These are phyloP conservation scores for Centroberyx gerrardi DNA, from an alignment of 2,797 vertebrate species.

Conservation along the genomic window DNA sequence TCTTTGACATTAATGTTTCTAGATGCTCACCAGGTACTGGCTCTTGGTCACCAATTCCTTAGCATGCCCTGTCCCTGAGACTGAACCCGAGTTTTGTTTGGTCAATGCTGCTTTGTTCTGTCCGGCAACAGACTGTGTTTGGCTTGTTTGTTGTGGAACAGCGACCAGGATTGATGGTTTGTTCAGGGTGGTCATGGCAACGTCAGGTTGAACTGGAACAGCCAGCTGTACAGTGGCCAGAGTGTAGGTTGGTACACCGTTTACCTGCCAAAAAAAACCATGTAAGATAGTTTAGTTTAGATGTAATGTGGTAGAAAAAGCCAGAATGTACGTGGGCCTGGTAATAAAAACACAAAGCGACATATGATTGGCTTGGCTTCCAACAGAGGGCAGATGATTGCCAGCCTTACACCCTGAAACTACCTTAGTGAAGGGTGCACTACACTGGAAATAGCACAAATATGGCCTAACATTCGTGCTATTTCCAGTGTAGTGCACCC, in stretches of 20 bases:
- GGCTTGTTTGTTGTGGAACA: conserved; percentile 66
- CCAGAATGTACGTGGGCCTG: no score
- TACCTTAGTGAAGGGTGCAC: no score
- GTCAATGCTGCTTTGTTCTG: not conserved
- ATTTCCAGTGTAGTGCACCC: no score
- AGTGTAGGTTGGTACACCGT: conserved; percentile 90
- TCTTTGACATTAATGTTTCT: not conserved
- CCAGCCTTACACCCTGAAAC: no score
- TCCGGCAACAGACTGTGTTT: conserved; percentile 24
- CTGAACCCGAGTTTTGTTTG: not conserved
- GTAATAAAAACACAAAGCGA: no score
- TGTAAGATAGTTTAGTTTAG: no score
- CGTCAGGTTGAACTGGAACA: conserved; percentile 79
- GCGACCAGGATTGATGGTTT: conserved; percentile 81
- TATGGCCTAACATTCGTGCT: no score
- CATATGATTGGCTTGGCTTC: no score
- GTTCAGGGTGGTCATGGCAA: conserved; percentile 64
- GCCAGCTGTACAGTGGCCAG: conserved; percentile 88
- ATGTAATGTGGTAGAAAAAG: no score
- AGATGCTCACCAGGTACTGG: conserved; percentile 80
- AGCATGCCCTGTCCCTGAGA: conserved; percentile 38
- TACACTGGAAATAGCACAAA: no score
- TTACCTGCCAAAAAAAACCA: conserved; percentile 75
- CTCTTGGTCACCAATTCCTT: conserved; percentile 85
- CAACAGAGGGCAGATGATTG: no score